Evolutionary conservation across 2,113 vertebrate genomes (phyloP).

Genomic region (Pycnonotus jocosus): DNA sequence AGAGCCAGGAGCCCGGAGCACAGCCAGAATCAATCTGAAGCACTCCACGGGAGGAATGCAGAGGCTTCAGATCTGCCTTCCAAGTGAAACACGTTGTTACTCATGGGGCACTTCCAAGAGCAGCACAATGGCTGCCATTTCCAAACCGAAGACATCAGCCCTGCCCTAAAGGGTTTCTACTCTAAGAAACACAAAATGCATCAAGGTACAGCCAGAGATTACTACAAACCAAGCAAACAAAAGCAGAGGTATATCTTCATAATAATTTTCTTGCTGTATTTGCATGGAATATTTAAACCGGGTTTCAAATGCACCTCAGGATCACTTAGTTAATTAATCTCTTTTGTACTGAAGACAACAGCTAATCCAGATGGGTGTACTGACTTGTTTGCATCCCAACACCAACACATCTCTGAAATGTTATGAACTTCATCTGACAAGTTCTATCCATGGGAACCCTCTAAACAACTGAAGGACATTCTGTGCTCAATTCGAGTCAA

Average conservation of each 20-base stretch:
- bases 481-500: background rate
- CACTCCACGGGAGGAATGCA: background rate
- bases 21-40: background rate
- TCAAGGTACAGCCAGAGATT: background rate
- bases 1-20: background rate
- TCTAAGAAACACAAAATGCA: background rate
- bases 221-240: background rate
- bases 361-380: background rate
- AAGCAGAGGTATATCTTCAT: background rate
- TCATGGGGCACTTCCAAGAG: background rate
- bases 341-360: background rate
- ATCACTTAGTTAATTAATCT: background rate
- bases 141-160: background rate
- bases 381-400: background rate
- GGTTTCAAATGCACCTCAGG: background rate
- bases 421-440: background rate
- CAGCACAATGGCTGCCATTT: background rate
- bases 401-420: background rate
- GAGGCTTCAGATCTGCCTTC: conserved; percentile 14
- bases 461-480: background rate
- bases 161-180: background rate
- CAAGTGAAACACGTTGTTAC: background rate
- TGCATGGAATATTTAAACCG: background rate
- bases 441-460: background rate
- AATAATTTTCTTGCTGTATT: background rate